These are phyloP conservation scores for Eulemur rufifrons DNA, from an alignment of 2,113 vertebrate genomes.

Conservation along the genomic window DNA sequence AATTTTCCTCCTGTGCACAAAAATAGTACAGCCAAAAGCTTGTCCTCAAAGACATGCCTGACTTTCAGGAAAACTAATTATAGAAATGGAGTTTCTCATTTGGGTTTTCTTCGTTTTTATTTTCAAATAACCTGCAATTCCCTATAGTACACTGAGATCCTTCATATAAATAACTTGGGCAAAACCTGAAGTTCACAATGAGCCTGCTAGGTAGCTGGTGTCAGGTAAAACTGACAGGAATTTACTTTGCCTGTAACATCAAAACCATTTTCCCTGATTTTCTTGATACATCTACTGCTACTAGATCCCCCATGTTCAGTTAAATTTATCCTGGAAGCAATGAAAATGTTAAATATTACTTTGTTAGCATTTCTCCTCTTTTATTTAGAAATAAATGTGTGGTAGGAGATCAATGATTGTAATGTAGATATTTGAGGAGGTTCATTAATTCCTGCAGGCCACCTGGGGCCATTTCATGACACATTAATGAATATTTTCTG, in stretches of 20 bases:
- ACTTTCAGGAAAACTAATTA: slow-evolving; percentile 60
- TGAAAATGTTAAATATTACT: not conserved
- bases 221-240: slow-evolving; percentile 10
- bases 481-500: not conserved
- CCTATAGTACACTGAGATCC: not conserved
- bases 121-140: slow-evolving; percentile 62
- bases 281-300: not conserved
- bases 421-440: not conserved
- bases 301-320: not conserved
- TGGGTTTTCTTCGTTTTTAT: slow-evolving; percentile 45
- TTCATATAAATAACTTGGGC: slow-evolving; percentile 20
- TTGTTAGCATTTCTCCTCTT: not conserved
- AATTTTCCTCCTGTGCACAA: slow-evolving; percentile 68
- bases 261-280: not conserved
- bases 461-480: not conserved
- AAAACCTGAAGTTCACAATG: slow-evolving; percentile 40
- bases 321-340: not conserved
- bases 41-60: slow-evolving; percentile 46
- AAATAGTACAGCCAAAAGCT: slow-evolving; percentile 59
- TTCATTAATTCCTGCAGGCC: not conserved
- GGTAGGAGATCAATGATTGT: not conserved
- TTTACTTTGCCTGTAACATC: not conserved
- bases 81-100: slow-evolving; percentile 30
- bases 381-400: not conserved
- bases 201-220: not conserved